Conservation (phyloP, 2,797 vertebrate species). For the Emys orbicularis region DNA sequence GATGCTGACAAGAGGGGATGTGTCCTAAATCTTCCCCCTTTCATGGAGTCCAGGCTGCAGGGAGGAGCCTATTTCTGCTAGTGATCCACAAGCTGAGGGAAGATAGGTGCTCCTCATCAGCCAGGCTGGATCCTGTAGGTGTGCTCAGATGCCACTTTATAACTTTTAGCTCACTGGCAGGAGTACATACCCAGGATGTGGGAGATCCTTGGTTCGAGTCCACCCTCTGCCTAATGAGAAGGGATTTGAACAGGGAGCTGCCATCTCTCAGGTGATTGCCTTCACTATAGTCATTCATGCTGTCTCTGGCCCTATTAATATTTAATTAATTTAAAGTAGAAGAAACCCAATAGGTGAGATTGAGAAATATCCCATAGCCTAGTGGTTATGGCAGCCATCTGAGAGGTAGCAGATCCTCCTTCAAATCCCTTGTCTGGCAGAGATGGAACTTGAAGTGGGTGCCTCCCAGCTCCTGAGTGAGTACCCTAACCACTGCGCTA, state of each 20-base stretch:
- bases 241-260: background rate
- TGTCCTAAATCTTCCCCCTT: background rate
- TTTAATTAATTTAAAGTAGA: background rate
- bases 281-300: background rate
- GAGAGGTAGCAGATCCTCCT: background rate
- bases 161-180: background rate
- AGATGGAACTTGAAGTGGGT: background rate
- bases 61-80: background rate
- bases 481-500: background rate
- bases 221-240: background rate
- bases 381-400: background rate
- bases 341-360: background rate
- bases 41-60: background rate
- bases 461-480: background rate
- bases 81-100: background rate
- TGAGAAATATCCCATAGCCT: background rate
- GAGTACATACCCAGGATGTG: too few relatives aligned
- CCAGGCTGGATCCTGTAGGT: background rate
- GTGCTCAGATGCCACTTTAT: background rate
- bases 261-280: background rate
- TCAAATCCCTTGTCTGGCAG: background rate
- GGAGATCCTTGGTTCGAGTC: background rate
- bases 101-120: background rate
- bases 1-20: background rate
- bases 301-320: background rate